Evolutionary conservation across 2,888 invertebrate species (phyloP).

Genomic region (Strigamia crassipes): DNA sequence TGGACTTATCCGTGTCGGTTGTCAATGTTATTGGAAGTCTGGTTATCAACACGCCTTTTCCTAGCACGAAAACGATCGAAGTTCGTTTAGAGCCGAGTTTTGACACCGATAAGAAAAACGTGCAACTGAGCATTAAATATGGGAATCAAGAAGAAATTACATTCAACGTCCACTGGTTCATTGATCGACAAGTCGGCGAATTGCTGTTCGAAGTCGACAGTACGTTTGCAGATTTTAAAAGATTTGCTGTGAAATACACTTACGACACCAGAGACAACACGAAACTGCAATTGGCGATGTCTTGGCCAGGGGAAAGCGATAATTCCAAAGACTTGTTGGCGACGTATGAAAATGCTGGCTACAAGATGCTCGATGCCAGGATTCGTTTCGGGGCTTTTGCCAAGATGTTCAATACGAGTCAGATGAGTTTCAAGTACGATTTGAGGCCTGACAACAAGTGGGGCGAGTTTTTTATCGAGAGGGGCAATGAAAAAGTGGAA

Average conservation of each 20-base stretch:
- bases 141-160: neutral
- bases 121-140: neutral
- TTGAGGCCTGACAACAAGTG: neutral
- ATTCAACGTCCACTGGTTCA: neutral
- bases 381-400: neutral
- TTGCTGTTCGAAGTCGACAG: neutral
- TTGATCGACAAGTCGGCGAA: neutral
- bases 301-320: neutral
- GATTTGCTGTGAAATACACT: neutral
- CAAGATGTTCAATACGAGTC: neutral
- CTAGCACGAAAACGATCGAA: neutral
- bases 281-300: neutral
- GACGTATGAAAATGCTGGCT: neutral
- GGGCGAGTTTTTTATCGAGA: neutral
- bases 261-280: neutral
- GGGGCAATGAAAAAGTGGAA: neutral
- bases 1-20: neutral
- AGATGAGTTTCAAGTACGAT: neutral
- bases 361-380: neutral
- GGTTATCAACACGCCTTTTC: neutral
- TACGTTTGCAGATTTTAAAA: neutral
- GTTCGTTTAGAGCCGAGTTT: neutral
- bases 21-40: neutral
- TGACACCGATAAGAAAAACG: neutral
- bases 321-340: neutral